phyloP scores from a whole-genome alignment of 2,797 vertebrate species.

The Perdix hodgsoniae region DNA sequence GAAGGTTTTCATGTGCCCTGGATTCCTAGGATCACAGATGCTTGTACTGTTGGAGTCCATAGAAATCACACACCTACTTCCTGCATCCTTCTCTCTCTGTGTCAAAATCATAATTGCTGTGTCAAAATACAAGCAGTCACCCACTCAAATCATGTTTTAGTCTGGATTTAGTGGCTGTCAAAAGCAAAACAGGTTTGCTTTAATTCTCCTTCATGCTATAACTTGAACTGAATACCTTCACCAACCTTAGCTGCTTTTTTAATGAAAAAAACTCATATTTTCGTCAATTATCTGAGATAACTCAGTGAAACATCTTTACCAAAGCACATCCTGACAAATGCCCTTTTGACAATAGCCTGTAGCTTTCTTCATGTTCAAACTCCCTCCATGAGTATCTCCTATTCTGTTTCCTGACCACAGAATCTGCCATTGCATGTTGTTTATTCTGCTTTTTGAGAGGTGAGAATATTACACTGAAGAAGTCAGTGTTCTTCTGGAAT shows the following conservation, averaged over 20 bases:
- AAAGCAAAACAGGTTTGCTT: neutral
- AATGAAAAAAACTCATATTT: neutral
- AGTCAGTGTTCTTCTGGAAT: neutral
- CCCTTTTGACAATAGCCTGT: neutral
- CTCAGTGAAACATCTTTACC: neutral
- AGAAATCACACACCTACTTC: slow-evolving; percentile 84
- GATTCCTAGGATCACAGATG: slow-evolving; percentile 82
- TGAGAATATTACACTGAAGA: neutral
- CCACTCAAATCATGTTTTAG: neutral
- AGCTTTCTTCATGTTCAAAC: neutral
- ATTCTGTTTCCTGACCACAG: neutral
- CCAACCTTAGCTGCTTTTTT: neutral
- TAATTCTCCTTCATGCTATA: neutral
- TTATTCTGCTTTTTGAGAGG: neutral
- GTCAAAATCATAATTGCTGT: neutral
- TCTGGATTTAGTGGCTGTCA: neutral
- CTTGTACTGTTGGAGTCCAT: slow-evolving; percentile 82
- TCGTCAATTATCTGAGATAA: neutral
- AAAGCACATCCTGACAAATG: neutral
- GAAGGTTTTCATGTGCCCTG: slow-evolving; percentile 79
- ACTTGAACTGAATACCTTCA: neutral
- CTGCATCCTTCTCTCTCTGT: slow-evolving; percentile 85
- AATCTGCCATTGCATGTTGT: neutral
- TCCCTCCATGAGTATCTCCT: neutral
- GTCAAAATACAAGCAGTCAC: neutral